phyloP scores from a whole-genome alignment of 2,797 vertebrate species.

The Coregonus suidteri region DNA sequence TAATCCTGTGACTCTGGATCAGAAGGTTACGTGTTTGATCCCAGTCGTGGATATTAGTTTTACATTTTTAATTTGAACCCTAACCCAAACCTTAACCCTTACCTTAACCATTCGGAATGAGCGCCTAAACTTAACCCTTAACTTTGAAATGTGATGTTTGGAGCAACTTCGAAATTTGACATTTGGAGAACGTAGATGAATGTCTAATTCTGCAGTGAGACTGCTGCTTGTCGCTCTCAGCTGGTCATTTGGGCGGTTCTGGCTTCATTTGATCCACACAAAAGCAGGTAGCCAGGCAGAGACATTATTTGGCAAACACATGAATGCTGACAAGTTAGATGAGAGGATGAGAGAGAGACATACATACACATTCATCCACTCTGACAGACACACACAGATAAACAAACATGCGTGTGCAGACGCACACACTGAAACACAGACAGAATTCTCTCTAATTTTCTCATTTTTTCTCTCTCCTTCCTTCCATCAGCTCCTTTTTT shows the following conservation, averaged over 20 bases:
- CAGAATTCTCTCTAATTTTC: slow-evolving; percentile 40
- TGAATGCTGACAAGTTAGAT: not conserved
- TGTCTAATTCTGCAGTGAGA: too few species aligned
- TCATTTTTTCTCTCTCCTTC: slow-evolving; percentile 27
- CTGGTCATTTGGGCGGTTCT: not conserved
- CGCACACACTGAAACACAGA: slow-evolving; percentile 16
- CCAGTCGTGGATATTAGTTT: too few species aligned
- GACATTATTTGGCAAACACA: slow-evolving; percentile 4
- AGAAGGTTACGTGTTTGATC: too few species aligned
- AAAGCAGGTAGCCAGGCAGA: not conserved
- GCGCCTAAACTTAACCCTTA: too few species aligned
- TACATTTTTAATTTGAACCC: too few species aligned
- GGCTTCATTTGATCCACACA: not conserved
- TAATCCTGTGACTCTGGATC: too few species aligned
- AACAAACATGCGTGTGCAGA: slow-evolving; percentile 28
- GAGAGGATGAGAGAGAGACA: slow-evolving; percentile 1
- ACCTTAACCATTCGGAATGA: too few species aligned
- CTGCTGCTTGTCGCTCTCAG: too few species aligned
- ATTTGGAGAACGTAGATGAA: too few species aligned
- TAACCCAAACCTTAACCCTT: too few species aligned
- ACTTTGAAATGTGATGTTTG: too few species aligned
- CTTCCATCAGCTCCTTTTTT: slow-evolving; percentile 44
- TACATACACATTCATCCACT: slow-evolving; percentile 18
- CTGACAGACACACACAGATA: slow-evolving; percentile 3
- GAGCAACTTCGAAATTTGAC: too few species aligned